These are phyloP conservation scores for Neoniphon sammara DNA, from an alignment of 2,797 vertebrate genomes.

Conservation along the genomic window DNA sequence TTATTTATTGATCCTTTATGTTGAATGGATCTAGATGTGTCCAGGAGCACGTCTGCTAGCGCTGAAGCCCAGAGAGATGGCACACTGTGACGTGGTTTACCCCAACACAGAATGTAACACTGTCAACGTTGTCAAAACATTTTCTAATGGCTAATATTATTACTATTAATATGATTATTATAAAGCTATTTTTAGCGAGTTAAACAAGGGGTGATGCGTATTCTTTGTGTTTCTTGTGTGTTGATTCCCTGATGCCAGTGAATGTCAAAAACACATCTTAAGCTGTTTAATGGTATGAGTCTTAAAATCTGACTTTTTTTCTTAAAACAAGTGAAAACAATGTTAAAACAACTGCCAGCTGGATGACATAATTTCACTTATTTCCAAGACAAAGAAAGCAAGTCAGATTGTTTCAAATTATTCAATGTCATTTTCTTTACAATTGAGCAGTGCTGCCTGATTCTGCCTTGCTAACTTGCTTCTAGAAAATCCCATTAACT, in stretches of 20 bases:
- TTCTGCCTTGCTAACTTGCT: too few relatives aligned
- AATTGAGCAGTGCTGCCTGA: too few relatives aligned
- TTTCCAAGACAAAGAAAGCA: too few relatives aligned
- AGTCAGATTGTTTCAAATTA: too few relatives aligned
- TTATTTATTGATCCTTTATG: slow-evolving; percentile 71
- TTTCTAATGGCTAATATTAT: slow-evolving; percentile 85
- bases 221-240: slow-evolving; percentile 70
- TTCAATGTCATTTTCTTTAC: too few relatives aligned
- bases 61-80: slow-evolving; percentile 82
- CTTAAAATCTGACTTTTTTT: too few relatives aligned
- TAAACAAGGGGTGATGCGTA: slow-evolving; percentile 69
- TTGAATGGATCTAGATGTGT: slow-evolving; percentile 76
- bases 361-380: too few relatives aligned
- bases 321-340: too few relatives aligned
- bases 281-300: too few relatives aligned
- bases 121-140: slow-evolving; percentile 85
- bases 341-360: too few relatives aligned
- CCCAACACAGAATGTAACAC: slow-evolving; percentile 88
- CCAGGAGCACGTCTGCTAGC: slow-evolving; percentile 73
- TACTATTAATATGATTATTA: slow-evolving; percentile 84
- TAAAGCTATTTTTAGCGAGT: slow-evolving; percentile 90
- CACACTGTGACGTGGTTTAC: slow-evolving; percentile 88
- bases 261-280: not conserved
- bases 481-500: too few relatives aligned
- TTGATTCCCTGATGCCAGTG: slow-evolving; percentile 39